These are phyloP conservation scores for Palaemon carinicauda DNA, from an alignment of 1,140 invertebrate genomes.

Conservation along the genomic window DNA sequence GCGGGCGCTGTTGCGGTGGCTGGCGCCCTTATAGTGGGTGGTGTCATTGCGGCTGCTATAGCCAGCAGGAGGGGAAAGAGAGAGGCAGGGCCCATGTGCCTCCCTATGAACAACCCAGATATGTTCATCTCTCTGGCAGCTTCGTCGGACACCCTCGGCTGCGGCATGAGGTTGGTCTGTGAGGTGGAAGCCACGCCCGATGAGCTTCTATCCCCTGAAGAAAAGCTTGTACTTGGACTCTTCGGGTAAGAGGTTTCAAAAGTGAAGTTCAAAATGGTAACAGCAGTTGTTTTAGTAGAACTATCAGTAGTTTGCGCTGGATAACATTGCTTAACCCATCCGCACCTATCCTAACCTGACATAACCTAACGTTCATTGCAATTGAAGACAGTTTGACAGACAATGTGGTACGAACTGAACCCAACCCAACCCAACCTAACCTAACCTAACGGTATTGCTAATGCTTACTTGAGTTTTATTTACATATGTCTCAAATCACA, in stretches of 20 bases:
- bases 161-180: slow-evolving; percentile 62
- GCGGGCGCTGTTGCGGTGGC: slow-evolving; percentile 4
- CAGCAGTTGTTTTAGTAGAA: no score
- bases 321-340: no score
- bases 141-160: slow-evolving; percentile 60
- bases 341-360: no score
- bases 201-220: slow-evolving; percentile 54
- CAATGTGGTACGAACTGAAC: no score
- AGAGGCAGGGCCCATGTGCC: slow-evolving; percentile 34
- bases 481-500: no score
- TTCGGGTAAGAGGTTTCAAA: slow-evolving; percentile 56
- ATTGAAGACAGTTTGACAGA: no score
- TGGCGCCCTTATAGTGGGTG: neutral
- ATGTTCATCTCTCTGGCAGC: slow-evolving; percentile 45
- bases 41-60: neutral
- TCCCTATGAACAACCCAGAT: slow-evolving; percentile 46
- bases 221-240: slow-evolving; percentile 61
- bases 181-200: slow-evolving; percentile 60
- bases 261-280: no score
- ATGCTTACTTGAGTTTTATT: no score
- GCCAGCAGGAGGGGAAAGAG: slow-evolving; percentile 17
- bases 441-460: no score
- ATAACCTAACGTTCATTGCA: no score
- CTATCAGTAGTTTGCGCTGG: no score
- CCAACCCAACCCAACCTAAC: no score